phyloP scores from a whole-genome alignment of 2,113 vertebrate genomes.

The Elachura formosa region DNA sequence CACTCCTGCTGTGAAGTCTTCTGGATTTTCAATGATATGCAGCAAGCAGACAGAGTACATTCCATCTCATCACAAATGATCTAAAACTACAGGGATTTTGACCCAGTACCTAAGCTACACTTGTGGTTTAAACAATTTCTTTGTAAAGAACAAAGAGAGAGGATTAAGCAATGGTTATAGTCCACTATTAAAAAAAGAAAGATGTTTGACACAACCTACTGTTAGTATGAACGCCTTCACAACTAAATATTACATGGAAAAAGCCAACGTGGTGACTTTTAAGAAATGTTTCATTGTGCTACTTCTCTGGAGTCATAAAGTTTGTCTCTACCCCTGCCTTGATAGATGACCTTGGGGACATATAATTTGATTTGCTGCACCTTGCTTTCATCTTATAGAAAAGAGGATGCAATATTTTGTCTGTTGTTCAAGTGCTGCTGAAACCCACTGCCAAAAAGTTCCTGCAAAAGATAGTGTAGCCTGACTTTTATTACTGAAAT shows the following conservation, averaged over 20 bases:
- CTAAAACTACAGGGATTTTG: neutral
- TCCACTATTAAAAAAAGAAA: neutral
- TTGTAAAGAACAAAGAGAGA: neutral
- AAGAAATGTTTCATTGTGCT: neutral
- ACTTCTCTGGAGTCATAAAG: neutral
- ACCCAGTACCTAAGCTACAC: neutral
- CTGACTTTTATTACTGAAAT: neutral
- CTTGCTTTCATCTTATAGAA: neutral
- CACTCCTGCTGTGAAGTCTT: neutral
- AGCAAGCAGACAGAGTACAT: neutral
- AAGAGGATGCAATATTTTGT: neutral
- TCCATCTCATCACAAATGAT: neutral
- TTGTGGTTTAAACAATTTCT: neutral
- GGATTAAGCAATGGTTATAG: neutral
- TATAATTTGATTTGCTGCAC: neutral
- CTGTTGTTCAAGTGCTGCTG: neutral
- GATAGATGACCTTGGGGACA: slow-evolving; percentile 4
- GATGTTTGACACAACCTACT: neutral
- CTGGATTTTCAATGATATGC: neutral
- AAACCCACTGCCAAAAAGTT: neutral
- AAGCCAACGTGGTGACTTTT: neutral
- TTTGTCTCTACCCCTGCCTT: neutral
- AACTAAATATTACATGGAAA: neutral
- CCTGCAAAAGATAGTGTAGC: neutral
- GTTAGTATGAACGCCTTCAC: neutral